A percentile compares a stretch with the other conserved stretches of the same genome.
phyloP scores from a whole-genome alignment of 2,797 vertebrate genomes.

The Picus viridis region DNA sequence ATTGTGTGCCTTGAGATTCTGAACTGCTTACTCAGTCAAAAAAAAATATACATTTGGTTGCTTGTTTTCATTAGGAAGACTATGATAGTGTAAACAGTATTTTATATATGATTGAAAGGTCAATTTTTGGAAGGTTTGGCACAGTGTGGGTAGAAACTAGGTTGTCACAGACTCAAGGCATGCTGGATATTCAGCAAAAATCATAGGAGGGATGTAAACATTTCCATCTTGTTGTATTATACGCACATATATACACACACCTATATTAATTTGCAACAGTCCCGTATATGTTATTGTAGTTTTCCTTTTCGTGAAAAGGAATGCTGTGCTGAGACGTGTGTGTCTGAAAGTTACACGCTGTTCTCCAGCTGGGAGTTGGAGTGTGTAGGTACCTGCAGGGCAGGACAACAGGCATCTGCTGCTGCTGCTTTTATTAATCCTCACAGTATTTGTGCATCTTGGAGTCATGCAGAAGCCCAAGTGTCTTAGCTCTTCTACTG shows the following conservation, averaged over 20 bases:
- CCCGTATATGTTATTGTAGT: not conserved
- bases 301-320: not conserved
- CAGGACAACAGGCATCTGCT: not conserved
- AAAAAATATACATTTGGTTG: not conserved
- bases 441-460: not conserved
- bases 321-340: not conserved
- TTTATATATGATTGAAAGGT: not conserved
- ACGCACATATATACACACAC: not conserved
- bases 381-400: not conserved
- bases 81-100: fast-evolving
- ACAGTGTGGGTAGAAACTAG: not conserved
- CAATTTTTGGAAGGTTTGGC: not conserved
- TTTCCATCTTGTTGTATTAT: fast-evolving
- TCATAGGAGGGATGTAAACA: not conserved
- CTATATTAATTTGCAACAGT: not conserved
- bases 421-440: not conserved
- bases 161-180: not conserved
- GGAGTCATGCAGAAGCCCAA: not conserved
- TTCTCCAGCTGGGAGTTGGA: not conserved
- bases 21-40: not conserved
- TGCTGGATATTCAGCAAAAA: not conserved
- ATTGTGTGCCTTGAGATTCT: not conserved
- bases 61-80: not conserved
- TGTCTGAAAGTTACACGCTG: fast-evolving
- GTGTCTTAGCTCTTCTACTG: not conserved